Evolutionary conservation across 2,113 vertebrate species (phyloP).

Genomic region (Solea solea): DNA sequence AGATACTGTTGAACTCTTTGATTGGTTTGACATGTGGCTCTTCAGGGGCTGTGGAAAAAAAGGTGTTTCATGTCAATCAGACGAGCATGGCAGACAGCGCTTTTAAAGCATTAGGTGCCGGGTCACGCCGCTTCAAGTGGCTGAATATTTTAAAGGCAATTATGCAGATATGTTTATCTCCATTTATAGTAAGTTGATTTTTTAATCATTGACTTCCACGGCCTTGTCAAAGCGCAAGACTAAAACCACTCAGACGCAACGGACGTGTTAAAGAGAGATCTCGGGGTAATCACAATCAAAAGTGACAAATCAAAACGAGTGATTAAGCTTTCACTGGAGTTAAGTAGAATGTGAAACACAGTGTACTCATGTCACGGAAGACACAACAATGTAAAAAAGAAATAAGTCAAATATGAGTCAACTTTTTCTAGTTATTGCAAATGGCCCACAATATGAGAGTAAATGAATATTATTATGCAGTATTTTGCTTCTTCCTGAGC

Average conservation of each 20-base stretch:
- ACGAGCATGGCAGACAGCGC: conserved; percentile 11
- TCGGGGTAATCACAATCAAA: conserved; percentile 6
- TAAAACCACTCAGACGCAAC: conserved; percentile 15
- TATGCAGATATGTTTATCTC: conserved; percentile 50
- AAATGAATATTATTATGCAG: too few species aligned
- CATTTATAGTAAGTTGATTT: conserved; percentile 38
- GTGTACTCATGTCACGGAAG: too few species aligned
- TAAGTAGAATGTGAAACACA: neutral
- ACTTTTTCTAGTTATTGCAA: too few species aligned
- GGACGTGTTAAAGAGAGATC: conserved; percentile 24
- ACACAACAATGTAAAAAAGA: too few species aligned
- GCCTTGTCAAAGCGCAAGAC: conserved; percentile 46
- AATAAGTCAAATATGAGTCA: too few species aligned
- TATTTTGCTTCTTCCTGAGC: too few species aligned
- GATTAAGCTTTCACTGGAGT: neutral
- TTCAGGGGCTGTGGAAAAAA: conserved; percentile 21
- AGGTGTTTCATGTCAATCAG: conserved; percentile 38
- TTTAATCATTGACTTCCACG: conserved; percentile 24
- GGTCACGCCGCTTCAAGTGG: conserved; percentile 37
- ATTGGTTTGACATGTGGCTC: conserved; percentile 30
- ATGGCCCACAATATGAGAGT: too few species aligned
- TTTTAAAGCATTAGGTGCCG: conserved; percentile 25
- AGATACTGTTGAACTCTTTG: conserved; percentile 29
- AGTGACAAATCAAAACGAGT: neutral
- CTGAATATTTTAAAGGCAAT: conserved; percentile 65